phyloP scores from a whole-genome alignment of 2,113 vertebrate species.

The Microcebus tavaratra region DNA sequence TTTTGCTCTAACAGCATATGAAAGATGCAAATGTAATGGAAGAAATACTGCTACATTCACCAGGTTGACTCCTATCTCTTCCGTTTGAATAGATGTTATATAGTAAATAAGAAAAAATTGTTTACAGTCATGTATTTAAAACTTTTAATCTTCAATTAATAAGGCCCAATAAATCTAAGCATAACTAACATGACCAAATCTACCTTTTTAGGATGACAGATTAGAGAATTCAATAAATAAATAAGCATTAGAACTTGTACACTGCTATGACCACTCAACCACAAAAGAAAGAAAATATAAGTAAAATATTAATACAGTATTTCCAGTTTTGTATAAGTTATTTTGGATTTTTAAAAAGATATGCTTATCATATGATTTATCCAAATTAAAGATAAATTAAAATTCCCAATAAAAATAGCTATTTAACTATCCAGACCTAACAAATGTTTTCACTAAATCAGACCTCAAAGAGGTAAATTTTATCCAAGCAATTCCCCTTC shows the following conservation, averaged over 20 bases:
- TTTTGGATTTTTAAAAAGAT: neutral
- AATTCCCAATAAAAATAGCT: slow-evolving; percentile 22
- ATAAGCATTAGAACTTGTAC: neutral
- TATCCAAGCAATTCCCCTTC: neutral
- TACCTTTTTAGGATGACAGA: neutral
- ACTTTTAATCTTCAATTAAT: neutral
- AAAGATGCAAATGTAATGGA: slow-evolving; percentile 62
- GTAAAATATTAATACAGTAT: slow-evolving; percentile 6
- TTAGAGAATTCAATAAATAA: neutral
- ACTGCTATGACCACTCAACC: neutral
- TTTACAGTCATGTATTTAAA: neutral
- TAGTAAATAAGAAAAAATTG: neutral
- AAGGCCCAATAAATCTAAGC: neutral
- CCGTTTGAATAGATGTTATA: neutral
- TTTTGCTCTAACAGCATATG: neutral
- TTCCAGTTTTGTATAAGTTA: slow-evolving; percentile 4
- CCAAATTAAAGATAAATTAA: slow-evolving; percentile 16
- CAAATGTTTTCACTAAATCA: slow-evolving; percentile 41
- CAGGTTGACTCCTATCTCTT: neutral
- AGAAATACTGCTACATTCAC: slow-evolving; percentile 32
- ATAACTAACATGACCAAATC: neutral
- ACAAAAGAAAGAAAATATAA: slow-evolving; percentile 2
- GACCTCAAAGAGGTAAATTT: neutral
- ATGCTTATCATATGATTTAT: neutral
- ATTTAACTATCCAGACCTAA: slow-evolving; percentile 17